Percentiles rank a stretch among this genome's conserved stretches.
Evolutionary conservation across 1,140 invertebrate genomes (phyloP).

Genomic region (Pantala flavescens): DNA sequence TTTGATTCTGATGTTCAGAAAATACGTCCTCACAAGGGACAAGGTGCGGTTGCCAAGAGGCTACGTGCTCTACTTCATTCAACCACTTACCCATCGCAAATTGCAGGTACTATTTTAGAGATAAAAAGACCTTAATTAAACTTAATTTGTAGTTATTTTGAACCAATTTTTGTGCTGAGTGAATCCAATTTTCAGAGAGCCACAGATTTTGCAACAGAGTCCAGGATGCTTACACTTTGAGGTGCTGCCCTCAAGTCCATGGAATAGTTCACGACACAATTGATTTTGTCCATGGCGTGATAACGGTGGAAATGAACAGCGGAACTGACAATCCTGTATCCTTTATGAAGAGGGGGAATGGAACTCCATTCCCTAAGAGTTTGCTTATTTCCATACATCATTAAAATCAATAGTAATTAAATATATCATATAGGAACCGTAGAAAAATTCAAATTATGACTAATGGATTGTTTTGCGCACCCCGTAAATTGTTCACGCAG

Average conservation of each 20-base stretch:
- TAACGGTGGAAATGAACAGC: conserved; percentile 59
- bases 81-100: conserved; percentile 55
- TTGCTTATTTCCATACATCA: no score
- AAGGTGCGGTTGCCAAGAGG: conserved; percentile 49
- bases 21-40: conserved; percentile 56
- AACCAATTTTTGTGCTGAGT: conserved; percentile 13
- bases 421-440: no score
- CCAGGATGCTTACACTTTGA: conserved; percentile 62
- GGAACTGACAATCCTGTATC: conserved; percentile 63
- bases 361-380: no score
- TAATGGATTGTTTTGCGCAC: no score
- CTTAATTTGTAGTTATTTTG: background rate
- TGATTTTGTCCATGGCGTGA: conserved; percentile 50
- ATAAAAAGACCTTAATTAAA: background rate
- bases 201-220: conserved; percentile 60
- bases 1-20: conserved; percentile 60
- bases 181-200: conserved; percentile 49
- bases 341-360: conserved; percentile 11
- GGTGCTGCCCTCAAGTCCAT: conserved; percentile 59
- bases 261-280: conserved; percentile 62
- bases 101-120: conserved; percentile 42
- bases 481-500: no score
- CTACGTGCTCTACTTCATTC: conserved; percentile 56
- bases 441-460: no score
- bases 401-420: no score